Evolutionary conservation across 1,140 invertebrate species (phyloP), one percentile per base, ranked within the genome.

Genomic region (Holotrichia oblita): DNA sequence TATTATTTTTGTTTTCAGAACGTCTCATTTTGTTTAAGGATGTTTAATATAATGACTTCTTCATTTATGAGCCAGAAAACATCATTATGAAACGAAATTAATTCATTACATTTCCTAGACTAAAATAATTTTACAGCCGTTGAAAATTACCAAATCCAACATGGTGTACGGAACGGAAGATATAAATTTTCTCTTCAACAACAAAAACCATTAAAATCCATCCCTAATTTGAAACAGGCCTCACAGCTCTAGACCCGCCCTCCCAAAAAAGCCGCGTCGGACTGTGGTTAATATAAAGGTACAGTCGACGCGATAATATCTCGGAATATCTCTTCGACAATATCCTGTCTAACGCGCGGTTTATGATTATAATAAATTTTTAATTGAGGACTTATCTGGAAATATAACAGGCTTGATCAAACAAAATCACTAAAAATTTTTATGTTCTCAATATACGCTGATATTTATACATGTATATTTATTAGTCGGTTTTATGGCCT

Each of bases 181-280:
- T 69, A 69, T 69, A 69, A 69, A 69, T 69, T 69, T 69, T 69
- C 61, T 69, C 61, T 69, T 69, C 61, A 69, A 27, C 61, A 69
- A 69, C 61, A 69, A 69, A 69, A 69, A 69, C 61, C 61, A 69
- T 69, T 69, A 69, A 69, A 69, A 69, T 69, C 22, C 61, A 69
- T 69, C 61, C 61, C 61, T 69, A 69, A 69, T 69, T 69, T 69
- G 61, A 69, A 69, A 69, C 61, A 69, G 61, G 61, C 61, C 61
- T 20, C 61, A 69, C 22, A 22, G 61, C 61, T 22, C 48, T 69
- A 69, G 61, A 27, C 61, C 61, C 61, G 61, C 61, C 61, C 61
- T 69, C 20, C 61, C 20, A 6, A 27, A 27, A 27, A 69, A 22
- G 22, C 10, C 20, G 61, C 17, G 24, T 14, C 20, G 22, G 61